Conservation (phyloP, 2,113 vertebrate species). For the Notothenia rossii region DNA sequence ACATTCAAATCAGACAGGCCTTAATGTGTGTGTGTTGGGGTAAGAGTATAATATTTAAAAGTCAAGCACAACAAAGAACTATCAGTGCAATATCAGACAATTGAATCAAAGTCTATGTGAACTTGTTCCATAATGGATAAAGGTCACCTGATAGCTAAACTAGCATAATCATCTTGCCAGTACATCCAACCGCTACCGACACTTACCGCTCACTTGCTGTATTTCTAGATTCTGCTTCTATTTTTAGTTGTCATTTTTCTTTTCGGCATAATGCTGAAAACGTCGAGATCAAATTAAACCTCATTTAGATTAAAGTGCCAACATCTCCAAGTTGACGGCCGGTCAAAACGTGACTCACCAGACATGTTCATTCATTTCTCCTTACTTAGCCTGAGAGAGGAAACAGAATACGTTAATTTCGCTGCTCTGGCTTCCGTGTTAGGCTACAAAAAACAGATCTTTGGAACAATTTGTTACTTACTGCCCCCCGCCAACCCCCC, state of each 20-base stretch:
- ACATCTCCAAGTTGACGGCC: neutral
- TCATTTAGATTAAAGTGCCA: neutral
- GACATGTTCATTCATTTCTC: conserved; percentile 4
- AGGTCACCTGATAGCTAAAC: neutral
- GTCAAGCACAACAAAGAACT: neutral
- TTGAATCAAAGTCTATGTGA: neutral
- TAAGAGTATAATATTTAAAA: neutral
- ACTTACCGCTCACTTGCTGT: neutral
- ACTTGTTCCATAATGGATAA: neutral
- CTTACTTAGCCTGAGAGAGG: neutral
- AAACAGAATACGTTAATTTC: conserved; percentile 13
- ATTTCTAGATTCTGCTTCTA: too few relatives aligned
- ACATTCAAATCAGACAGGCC: neutral
- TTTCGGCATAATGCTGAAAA: neutral
- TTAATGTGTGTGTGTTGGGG: neutral
- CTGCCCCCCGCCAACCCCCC: neutral
- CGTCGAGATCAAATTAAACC: neutral
- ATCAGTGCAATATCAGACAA: neutral
- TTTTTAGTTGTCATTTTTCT: neutral
- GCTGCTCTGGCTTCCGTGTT: conserved; percentile 13
- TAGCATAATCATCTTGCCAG: neutral
- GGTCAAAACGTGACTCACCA: conserved; percentile 38
- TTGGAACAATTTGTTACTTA: conserved; percentile 72
- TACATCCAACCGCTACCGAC: neutral
- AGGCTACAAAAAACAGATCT: conserved; percentile 36